Conservation (phyloP, 2,888 invertebrate genomes). For the Ceramica pisi region DNA sequence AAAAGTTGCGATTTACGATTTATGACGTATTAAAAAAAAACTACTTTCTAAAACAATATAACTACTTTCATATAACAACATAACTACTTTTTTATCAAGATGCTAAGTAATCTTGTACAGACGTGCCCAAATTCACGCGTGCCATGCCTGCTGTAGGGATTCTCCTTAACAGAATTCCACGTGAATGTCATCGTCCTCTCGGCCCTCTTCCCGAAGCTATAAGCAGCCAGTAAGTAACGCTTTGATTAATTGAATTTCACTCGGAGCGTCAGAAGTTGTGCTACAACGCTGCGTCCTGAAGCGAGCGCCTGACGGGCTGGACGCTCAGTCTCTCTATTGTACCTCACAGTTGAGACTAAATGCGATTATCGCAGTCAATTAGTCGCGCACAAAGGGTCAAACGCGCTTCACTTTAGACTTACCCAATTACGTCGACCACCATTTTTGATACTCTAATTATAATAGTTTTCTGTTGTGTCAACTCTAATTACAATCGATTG, state of each 20-base stretch:
- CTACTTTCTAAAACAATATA: too few species aligned
- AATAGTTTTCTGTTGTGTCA: slow-evolving; percentile 20
- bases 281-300: slow-evolving; percentile 1
- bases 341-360: slow-evolving; percentile 26
- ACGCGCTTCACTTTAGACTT: slow-evolving; percentile 32
- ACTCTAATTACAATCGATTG: slow-evolving; percentile 9
- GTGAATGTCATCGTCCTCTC: slow-evolving; percentile 26
- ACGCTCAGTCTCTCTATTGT: neutral
- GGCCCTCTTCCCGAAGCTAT: slow-evolving; percentile 6
- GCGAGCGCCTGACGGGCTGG: neutral
- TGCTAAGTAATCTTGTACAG: too few species aligned
- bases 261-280: slow-evolving; percentile 17
- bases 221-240: slow-evolving; percentile 27
- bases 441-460: slow-evolving; percentile 15
- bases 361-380: slow-evolving; percentile 54
- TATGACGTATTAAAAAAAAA: too few species aligned
- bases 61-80: too few species aligned
- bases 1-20: too few species aligned
- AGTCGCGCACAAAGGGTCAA: slow-evolving; percentile 50
- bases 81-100: too few species aligned
- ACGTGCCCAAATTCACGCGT: too few species aligned
- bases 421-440: slow-evolving; percentile 28
- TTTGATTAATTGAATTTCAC: slow-evolving; percentile 47
- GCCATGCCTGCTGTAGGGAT: too few species aligned
- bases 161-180: slow-evolving; percentile 23